Conservation (phyloP, 2,797 vertebrate genomes). For the Coluber constrictor region DNA sequence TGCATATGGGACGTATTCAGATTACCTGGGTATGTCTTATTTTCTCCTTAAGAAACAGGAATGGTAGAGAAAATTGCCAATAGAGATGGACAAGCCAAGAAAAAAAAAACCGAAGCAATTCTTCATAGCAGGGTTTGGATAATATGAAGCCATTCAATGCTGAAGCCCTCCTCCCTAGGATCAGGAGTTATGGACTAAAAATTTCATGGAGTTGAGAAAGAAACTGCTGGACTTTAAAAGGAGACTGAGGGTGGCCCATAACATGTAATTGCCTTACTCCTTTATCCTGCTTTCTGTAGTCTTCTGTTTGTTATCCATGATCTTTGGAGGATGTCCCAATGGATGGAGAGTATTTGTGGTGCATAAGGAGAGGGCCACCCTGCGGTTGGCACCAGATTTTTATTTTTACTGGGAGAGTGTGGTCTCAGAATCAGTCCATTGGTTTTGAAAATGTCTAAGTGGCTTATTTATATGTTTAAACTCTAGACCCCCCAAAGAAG, state of each 20-base stretch:
- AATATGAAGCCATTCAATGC: neutral
- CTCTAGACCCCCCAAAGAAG: neutral
- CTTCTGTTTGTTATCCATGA: neutral
- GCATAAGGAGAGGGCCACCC: fast-evolving
- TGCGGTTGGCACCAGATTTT: fast-evolving
- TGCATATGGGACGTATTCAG: slow-evolving; percentile 93
- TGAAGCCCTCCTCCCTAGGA: neutral
- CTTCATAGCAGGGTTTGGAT: neutral
- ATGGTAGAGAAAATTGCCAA: neutral
- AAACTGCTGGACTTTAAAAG: neutral
- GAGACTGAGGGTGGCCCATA: neutral
- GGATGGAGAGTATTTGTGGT: neutral
- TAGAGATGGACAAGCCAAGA: neutral
- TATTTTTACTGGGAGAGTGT: neutral
- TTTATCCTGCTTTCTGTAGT: neutral
- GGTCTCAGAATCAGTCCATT: neutral
- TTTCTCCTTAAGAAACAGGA: neutral
- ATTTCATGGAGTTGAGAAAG: neutral
- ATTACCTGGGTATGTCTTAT: slow-evolving; percentile 87
- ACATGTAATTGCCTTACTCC: neutral
- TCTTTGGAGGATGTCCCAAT: neutral
- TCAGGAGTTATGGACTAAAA: neutral
- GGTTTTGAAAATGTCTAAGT: neutral
- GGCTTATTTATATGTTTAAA: neutral
- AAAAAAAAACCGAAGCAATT: neutral